Base-by-base conservation (phyloP, 2,113 vertebrate genomes). In the Scomber japonicus region DNA sequence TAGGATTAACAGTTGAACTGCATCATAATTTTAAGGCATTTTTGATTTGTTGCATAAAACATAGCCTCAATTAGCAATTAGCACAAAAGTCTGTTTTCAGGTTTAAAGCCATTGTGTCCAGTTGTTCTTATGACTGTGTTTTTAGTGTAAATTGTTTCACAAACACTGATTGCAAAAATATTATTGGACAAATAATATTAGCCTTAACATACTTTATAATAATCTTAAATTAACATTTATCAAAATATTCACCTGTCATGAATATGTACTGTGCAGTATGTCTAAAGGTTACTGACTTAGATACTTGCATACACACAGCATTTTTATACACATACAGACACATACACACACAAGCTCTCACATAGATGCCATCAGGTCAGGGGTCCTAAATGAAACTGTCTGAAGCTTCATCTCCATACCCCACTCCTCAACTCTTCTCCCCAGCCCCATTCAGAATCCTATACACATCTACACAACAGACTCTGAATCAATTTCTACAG, bases 311-410 rank as follows among this genome's bases (percentile, higher is more conserved):
- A 9, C 70, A 66, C 80, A 66, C 57, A 51, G 15, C 16, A 1
- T 60, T 61, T 51, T 61, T 31, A 40, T 53, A 75, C 40, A 55
- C 45, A 76, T 60, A 64, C 40, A 59, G 68, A 69, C 46, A 44
- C 60, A 71, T 50, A 61, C 46, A 46, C 55, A 63, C 60, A 57
- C 54, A 63, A 40, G 16, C 35, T 40, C 9, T 40, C 54, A 73
- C 31, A 60, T 51, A 78, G 59, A 80, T 15, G 55, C 60, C 71
- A 71, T 75, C 67, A 68, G 91, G 92, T 94, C 92, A 91, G 69
- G 86, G 91, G 92, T 94, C 90, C 81, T 88, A 74, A 86, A 93
- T 91, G 86, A 94, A 82, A 83, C 87, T 90, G 90, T 91, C 91
- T 90, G 30, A 63, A 83, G 82, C 83, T 79, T 91, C 88, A 81